Base-by-base conservation (phyloP, 2,797 vertebrate species). In the Anas capensis region DNA sequence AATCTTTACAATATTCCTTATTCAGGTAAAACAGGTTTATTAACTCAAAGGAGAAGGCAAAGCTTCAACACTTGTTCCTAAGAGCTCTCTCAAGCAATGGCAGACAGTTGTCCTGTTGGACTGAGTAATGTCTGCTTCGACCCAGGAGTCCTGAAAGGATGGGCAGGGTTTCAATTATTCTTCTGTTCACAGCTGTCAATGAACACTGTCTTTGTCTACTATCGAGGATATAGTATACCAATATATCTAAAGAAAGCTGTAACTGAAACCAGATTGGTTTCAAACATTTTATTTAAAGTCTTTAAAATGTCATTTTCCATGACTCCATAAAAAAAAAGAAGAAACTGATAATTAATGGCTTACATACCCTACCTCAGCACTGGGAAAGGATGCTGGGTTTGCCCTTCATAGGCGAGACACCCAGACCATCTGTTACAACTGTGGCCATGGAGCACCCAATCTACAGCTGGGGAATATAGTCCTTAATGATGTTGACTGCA, bases 31-130 rank as follows among this genome's bases (percentile, higher is more conserved):
- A 72, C 29, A 3, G 10, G 38, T 77, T 72, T 90, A n/a, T 71
- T 53, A 84, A 66, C 23, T 90, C 46, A 51, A 56, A 44, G 38
- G 15, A 95, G 42, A 71, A 84, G 49, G 54, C 71, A 82, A 58
- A 84, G 34, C 38, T 79, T 86, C 69, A 81, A 34, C 44, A 61
- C 82, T 83, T 51, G 14, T 78, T 86, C 80, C 1, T 34, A 58
- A 82, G 51, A 64, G 26, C 51, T 76, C 12, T 92, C 88, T 84
- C 16, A 76, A 62, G 56, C 81, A 69, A 8, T 34, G 48, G 82
- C 44, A 75, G 42, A 9, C 60, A 61, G 40, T 69, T 72, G 58
- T 80, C 72, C 46, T 88, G 38, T 64, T 82, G 71, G 36, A 36
- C 68, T 82, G 27, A 53, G 16, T 34, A 70, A 34, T 23, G 12